Conservation (phyloP, 23 tunicate species). For the Corella eumyota region DNA sequence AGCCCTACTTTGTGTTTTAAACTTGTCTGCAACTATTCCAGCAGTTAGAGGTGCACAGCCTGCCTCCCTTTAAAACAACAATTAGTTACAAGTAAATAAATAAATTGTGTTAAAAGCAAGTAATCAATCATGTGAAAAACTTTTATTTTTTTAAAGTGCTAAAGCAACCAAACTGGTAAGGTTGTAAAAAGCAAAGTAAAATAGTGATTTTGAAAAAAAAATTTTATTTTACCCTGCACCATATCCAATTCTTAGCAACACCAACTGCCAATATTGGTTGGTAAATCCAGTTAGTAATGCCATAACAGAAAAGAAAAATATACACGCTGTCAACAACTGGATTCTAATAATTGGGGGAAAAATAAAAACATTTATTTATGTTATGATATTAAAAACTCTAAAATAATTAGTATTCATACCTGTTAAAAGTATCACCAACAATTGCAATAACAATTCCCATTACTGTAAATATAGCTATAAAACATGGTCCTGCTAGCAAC, state of each 20-base stretch:
- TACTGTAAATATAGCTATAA: conserved; percentile 80
- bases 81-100: neutral
- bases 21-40: conserved; percentile 70
- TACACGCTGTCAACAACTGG: conserved; percentile 43
- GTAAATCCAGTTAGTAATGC: conserved; percentile 56
- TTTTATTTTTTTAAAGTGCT: neutral
- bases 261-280: conserved; percentile 70
- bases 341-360: neutral
- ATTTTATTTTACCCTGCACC: conserved; percentile 52
- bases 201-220: neutral
- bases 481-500: conserved; percentile 76
- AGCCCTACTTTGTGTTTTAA: conserved; percentile 44
- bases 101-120: neutral
- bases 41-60: conserved; percentile 77
- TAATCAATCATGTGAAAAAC: too few relatives aligned
- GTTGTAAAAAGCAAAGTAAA: too few relatives aligned
- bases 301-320: conserved; percentile 46
- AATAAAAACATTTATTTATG: neutral
- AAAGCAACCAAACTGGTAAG: neutral
- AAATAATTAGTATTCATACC: conserved; percentile 9
- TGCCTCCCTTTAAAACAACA: conserved; percentile 45
- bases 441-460: conserved; percentile 65
- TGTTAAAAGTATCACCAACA: conserved; percentile 69
- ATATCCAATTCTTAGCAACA: conserved; percentile 55
- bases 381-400: too few relatives aligned